Evolutionary conservation across 2,888 invertebrate species (phyloP), one percentile per base, ranked within the genome.

Genomic region (Eledone cirrhosa): DNA sequence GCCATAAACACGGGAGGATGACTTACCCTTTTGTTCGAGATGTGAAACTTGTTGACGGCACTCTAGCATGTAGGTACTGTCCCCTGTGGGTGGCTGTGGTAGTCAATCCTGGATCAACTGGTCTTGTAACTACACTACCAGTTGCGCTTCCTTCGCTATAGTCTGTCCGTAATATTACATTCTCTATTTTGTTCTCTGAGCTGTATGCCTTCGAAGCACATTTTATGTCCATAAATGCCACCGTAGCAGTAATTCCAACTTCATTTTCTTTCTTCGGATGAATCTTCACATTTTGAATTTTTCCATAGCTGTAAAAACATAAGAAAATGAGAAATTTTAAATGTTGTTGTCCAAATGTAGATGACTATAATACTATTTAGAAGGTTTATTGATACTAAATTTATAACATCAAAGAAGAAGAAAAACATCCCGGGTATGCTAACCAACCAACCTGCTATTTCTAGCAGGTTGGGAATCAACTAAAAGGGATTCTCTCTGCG

Each of bases 211-310:
- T 97, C 91, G 96, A 94, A 91, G 97, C 97, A 90, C 96, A 96
- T 93, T 96, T 96, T 93, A 97, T 97, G 93, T 97, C 97, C 94
- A 97, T 96, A 93, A 97, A 97, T 69, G 91, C 90, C 81, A 91
- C 90, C 63, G 89, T 88, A 47, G 89, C 90, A 47, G 86, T 84
- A 41, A 83, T 80, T 24, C 83, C 84, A 69, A 82, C 82, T 53
- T 84, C 84, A 76, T 85, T 85, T 69, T 87, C 84, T 84, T 89
- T 85, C 84, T 87, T 82, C 88, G 95, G 94, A 93, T 96, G 93
- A 92, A 97, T 93, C 93, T 96, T 96, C 93, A 96, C 96, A 94
- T 95, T 97, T 93, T 97, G 97, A 93, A 97, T 97, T 93, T 96
- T 96, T 93, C 97, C 97, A 96, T 96, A 97, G 93, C 97, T 97